Evolutionary conservation across 2,888 invertebrate genomes (phyloP), one percentile per base, ranked within the genome.

Genomic region (Tipula helvola): DNA sequence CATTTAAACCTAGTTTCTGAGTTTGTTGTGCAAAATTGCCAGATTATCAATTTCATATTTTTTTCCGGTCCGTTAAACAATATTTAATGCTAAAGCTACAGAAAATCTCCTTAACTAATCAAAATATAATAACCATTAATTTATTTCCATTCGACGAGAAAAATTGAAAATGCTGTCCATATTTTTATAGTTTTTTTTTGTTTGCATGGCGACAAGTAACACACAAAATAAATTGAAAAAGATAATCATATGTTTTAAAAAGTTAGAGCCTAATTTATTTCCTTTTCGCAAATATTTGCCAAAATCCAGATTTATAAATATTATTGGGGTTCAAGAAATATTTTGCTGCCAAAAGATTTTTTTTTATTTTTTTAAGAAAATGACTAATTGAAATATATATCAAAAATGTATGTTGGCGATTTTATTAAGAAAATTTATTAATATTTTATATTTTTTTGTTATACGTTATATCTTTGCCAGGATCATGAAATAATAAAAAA

Each of bases 301-400:
- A 71, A 71, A 71, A 71, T 28, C 7, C 71, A 52, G 16, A 16
- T 16, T 8, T n/a, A 52, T 16, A 52, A 16, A 52, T 52, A 16
- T 52, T 52, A 16, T 52, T n/a, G 71, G 18, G 71, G 18, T 71
- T 71, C 18, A 71, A 71, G 18, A 71, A 18, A 28, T 28, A 28
- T 28, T 71, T 71, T 10, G 71, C 18, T 71, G 71, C 71, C 71
- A 71, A 71, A 71, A 71, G 10, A 71, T 71, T 28, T 71, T 52
- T n/a, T 18, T 18, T 28, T 71, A 28, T 71, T 71, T n/a, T n/a
- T 7, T n/a, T 28, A 57, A 71, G 71, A 71, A 71, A 71, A 71
- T 71, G 71, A 71, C 71, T 71, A 71, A 71, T 71, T 71, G 71
- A 71, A 71, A 71, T 71, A 71, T 71, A 71, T 71, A 71, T 71